A percentile compares a stretch with the other conserved stretches of the same genome.
phyloP scores from a whole-genome alignment of 2,888 invertebrate genomes.

The Mythimna impura region DNA sequence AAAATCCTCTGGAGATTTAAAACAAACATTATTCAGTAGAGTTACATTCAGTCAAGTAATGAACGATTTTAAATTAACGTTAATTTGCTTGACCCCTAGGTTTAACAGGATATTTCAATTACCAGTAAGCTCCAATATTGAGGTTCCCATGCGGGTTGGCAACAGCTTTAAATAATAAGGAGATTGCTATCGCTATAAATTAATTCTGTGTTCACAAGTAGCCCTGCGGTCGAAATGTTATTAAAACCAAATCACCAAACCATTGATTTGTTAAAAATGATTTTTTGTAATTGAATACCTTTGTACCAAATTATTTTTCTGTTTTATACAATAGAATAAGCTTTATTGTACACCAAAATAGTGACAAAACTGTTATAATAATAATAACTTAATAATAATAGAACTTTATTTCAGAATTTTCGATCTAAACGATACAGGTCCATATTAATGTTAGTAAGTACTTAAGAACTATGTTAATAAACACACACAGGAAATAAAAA shows the following conservation, averaged over 20 bases:
- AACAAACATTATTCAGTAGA: constrained; percentile 15
- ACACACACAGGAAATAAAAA: too few species aligned
- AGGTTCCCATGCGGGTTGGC: constrained; percentile 69
- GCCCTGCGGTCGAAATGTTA: constrained; percentile 16
- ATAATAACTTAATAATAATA: too few species aligned
- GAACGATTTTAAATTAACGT: constrained; percentile 64
- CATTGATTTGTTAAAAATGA: constrained; percentile 24
- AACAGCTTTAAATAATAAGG: constrained; percentile 30
- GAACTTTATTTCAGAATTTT: too few species aligned
- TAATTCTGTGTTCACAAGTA: constrained; percentile 36
- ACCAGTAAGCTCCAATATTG: constrained; percentile 60
- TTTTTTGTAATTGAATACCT: constrained; percentile 1
- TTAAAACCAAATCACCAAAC: constrained; percentile 30
- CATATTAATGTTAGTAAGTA: too few species aligned
- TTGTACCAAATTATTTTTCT: neutral
- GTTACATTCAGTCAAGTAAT: constrained; percentile 40
- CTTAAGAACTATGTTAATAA: too few species aligned
- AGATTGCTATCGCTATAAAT: constrained; percentile 47
- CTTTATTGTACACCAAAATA: too few species aligned
- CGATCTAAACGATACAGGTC: too few species aligned
- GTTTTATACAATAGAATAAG: neutral
- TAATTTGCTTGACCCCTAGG: constrained; percentile 63
- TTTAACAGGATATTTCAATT: constrained; percentile 75
- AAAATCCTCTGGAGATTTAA: constrained; percentile 4
- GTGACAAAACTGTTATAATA: too few species aligned